phyloP scores from a whole-genome alignment of 2,113 vertebrate species.

The Phylloscopus trochilus region DNA sequence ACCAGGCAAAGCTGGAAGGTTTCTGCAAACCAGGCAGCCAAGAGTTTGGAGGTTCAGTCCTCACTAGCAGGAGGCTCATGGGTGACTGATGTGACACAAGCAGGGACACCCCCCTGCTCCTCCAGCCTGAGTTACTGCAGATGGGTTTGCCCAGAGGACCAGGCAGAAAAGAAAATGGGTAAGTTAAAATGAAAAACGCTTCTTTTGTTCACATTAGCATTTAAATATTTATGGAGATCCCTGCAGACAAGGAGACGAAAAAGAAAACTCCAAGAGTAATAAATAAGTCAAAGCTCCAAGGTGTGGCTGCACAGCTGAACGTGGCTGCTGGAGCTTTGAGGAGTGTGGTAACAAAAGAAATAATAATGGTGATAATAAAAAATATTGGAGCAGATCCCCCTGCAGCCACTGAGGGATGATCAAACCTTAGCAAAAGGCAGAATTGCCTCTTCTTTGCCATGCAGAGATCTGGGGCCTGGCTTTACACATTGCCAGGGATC shows the following conservation, averaged over 20 bases:
- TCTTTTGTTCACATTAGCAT: neutral
- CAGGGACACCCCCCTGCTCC: neutral
- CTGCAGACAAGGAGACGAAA: slow-evolving; percentile 31
- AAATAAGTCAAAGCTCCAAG: slow-evolving; percentile 37
- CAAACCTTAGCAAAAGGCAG: neutral
- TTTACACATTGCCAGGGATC: neutral
- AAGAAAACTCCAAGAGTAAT: slow-evolving; percentile 25
- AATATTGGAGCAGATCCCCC: neutral
- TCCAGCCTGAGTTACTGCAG: neutral
- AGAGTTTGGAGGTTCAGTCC: neutral
- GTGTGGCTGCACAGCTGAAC: neutral
- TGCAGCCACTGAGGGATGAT: neutral
- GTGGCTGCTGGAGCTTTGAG: neutral
- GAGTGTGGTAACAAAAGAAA: neutral
- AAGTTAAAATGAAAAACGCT: slow-evolving; percentile 15
- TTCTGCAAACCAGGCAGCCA: neutral
- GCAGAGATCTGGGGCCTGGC: neutral
- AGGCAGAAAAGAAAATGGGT: slow-evolving; percentile 16
- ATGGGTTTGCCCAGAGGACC: slow-evolving; percentile 35
- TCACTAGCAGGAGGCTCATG: neutral
- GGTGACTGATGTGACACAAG: neutral
- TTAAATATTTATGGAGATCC: slow-evolving; percentile 54
- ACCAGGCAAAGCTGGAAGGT: neutral
- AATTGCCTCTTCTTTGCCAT: neutral
- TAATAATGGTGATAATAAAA: neutral